Percentiles rank a stretch among this genome's conserved stretches.
Evolutionary conservation across 2,888 invertebrate genomes (phyloP).

Genomic region (Drosophila borealis): DNA sequence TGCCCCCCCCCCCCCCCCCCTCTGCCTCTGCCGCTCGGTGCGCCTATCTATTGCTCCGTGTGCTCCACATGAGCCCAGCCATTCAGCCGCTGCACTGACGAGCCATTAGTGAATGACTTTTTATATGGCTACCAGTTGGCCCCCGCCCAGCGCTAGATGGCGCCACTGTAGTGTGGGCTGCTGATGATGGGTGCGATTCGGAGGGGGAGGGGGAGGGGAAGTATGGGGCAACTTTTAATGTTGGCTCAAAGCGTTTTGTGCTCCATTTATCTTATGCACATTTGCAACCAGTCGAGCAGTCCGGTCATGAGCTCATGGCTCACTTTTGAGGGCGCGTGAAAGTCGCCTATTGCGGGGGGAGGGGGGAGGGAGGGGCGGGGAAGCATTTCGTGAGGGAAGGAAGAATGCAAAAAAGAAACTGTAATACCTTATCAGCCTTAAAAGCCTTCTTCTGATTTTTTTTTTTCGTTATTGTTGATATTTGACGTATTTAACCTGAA

Average conservation of each 20-base stretch:
- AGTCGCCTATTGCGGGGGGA: neutral
- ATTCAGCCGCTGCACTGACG: slow-evolving; percentile 54
- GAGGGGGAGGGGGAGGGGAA: slow-evolving; percentile 1
- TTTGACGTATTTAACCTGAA: no score
- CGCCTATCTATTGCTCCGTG: neutral
- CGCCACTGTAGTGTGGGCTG: slow-evolving; percentile 28
- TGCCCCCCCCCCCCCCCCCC: neutral
- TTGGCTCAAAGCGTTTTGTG: slow-evolving; percentile 68
- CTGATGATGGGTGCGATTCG: neutral
- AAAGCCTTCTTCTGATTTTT: no score
- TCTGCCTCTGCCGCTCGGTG: neutral
- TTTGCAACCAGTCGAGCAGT: slow-evolving; percentile 23
- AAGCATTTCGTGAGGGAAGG: neutral
- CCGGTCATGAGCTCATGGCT: slow-evolving; percentile 17
- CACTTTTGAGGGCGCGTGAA: slow-evolving; percentile 24
- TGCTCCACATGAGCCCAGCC: slow-evolving; percentile 17
- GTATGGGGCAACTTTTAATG: slow-evolving; percentile 63
- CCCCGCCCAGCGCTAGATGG: slow-evolving; percentile 44
- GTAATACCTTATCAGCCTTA: neutral
- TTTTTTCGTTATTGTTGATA: no score
- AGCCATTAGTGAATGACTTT: slow-evolving; percentile 78
- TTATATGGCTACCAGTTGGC: slow-evolving; percentile 35
- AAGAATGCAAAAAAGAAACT: neutral
- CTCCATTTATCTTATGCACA: slow-evolving; percentile 68
- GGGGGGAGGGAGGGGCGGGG: no score